These are phyloP conservation scores for Hemicentrotus pulcherrimus DNA, from an alignment of 35 echinoderm and acorn worm genomes.

Conservation along the genomic window DNA sequence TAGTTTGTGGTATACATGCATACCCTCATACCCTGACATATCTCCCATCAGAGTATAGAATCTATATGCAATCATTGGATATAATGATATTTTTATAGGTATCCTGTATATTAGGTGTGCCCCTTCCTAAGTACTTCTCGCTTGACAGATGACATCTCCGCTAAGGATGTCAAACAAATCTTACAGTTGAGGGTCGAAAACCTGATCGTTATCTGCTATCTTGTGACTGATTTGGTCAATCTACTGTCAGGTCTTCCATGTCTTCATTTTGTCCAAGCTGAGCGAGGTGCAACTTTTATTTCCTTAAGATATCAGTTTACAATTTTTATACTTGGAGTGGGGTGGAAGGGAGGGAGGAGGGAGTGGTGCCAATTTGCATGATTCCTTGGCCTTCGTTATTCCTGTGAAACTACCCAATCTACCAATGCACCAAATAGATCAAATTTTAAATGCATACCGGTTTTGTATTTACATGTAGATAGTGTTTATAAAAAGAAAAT, in stretches of 20 bases:
- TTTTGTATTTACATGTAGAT: no score
- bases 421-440: background rate
- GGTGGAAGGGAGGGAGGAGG: background rate
- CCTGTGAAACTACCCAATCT: background rate
- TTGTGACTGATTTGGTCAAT: background rate
- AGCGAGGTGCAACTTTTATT: background rate
- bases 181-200: background rate
- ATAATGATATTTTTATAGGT: background rate
- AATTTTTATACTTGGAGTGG: background rate
- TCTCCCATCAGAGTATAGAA: background rate
- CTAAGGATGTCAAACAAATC: slow-evolving; percentile 2
- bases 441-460: background rate
- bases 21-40: background rate
- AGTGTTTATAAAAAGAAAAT: no score
- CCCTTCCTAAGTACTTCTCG: background rate
- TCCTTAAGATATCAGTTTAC: background rate
- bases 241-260: background rate
- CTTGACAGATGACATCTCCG: slow-evolving; percentile 9
- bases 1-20: background rate
- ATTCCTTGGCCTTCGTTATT: background rate
- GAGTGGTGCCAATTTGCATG: background rate
- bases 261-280: background rate
- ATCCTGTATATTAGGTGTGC: background rate
- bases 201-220: background rate
- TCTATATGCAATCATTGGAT: background rate